Percentiles rank a stretch among this genome's conserved stretches.
Conservation (phyloP, 2,113 vertebrate species). For the Vidua chalybeata region DNA sequence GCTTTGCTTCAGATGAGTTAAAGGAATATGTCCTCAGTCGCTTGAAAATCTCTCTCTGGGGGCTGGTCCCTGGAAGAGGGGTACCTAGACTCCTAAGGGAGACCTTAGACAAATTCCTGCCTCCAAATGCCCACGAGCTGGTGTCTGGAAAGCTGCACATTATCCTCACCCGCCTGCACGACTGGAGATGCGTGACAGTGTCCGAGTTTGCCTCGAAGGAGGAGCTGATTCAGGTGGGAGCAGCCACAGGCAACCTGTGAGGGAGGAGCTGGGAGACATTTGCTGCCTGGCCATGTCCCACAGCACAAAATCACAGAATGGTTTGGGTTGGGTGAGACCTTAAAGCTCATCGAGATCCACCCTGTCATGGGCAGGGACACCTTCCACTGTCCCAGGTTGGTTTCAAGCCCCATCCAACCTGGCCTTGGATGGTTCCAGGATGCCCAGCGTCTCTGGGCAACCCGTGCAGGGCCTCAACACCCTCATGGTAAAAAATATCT, state of each 20-base stretch:
- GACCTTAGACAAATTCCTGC: slow-evolving; percentile 28
- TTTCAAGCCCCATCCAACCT: no score
- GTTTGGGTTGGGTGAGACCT: not conserved
- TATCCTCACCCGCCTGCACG: slow-evolving; percentile 70
- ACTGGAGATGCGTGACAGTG: slow-evolving; percentile 55
- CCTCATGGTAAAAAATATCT: no score
- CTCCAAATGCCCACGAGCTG: slow-evolving; percentile 68
- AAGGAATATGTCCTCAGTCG: fast-evolving
- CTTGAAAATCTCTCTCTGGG: fast-evolving
- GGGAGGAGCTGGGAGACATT: not conserved
- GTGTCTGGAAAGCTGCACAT: slow-evolving; percentile 75
- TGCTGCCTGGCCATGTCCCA: not conserved
- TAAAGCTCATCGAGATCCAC: no score
- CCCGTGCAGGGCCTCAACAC: no score
- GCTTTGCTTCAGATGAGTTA: not conserved
- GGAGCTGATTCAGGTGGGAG: slow-evolving; percentile 78
- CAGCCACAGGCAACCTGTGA: fast-evolving
- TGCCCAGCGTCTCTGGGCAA: not conserved
- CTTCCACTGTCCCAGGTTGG: no score
- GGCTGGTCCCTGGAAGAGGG: fast-evolving
- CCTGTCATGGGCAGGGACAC: no score
- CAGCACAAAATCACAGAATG: not conserved
- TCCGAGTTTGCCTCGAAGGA: slow-evolving; percentile 77
- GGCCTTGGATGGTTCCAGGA: no score
- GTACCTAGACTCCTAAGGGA: not conserved